Evolutionary conservation across 2,888 invertebrate genomes (phyloP), one percentile per base, ranked within the genome.

Genomic region (Thymelicus sylvestris): DNA sequence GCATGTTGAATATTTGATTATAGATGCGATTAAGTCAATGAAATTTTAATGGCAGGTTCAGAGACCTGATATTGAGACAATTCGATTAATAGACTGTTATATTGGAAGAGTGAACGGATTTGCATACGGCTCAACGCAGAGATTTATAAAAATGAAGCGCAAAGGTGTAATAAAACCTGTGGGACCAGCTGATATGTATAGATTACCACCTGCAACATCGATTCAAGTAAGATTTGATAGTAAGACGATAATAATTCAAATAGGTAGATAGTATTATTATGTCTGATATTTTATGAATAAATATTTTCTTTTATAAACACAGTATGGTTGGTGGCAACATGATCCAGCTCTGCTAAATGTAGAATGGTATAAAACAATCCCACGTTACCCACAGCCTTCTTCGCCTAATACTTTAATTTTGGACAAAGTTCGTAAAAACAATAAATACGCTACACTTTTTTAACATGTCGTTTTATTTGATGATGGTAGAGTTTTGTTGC

Each of bases 91-190:
- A 15, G 95, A 95, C 77, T 84, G 91, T 69, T 94, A 94, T 72
- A 82, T 94, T 59, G 94, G 94, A 24, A 86, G 88, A 80, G 93
- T 93, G 1, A 93, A 95, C 83, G 95, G 95, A 39, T 95, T 94
- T 76, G 88, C 95, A 0, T 95, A 95, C 75, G 93, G 92, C 64
- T 95, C 95, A 1, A 82, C 81, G 62, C 86, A 90, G 74, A 87
- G 94, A 77, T 87, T 94, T 74, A 81, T 74, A 5, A 91, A 86
- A 81, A 94, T 94, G 94, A 92, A 94, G 75, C 85, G 86, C 47
- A 95, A 94, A 79, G 93, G 93, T 31, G 86, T 94, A 8, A 83
- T 93, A n/a, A 94, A 95, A 79, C 94, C 95, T n/a, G 85, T 92
- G 60, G 93, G 91, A 0, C 95, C 95, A 6, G 83, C 84, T 59